These are phyloP conservation scores for Bostrychus sinensis DNA, from an alignment of 2,113 vertebrate genomes.

Conservation along the genomic window DNA sequence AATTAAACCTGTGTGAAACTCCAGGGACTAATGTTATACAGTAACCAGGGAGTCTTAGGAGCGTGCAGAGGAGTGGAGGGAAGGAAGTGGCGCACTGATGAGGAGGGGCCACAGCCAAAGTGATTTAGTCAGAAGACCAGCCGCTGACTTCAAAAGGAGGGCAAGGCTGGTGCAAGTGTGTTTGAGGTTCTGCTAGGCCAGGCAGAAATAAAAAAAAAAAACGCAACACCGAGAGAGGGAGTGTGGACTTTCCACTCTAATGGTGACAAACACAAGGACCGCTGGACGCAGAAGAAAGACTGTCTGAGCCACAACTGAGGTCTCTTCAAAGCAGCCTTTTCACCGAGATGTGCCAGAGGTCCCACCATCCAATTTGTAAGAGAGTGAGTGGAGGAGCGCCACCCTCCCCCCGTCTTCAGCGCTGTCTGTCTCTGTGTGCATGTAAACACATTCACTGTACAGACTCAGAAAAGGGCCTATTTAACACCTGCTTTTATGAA, in stretches of 20 bases:
- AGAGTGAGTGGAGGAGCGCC: slow-evolving; percentile 39
- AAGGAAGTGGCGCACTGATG: slow-evolving; percentile 56
- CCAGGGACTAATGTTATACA: slow-evolving; percentile 81
- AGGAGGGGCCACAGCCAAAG: slow-evolving; percentile 38
- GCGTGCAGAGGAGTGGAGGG: slow-evolving; percentile 48
- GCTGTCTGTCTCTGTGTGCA: slow-evolving; percentile 22
- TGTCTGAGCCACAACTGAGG: slow-evolving; percentile 56
- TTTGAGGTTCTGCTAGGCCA: slow-evolving; percentile 73
- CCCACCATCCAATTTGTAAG: slow-evolving; percentile 72
- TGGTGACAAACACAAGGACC: slow-evolving; percentile 74
- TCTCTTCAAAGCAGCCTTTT: slow-evolving; percentile 69
- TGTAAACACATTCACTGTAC: slow-evolving; percentile 50
- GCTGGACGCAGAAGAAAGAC: slow-evolving; percentile 70
- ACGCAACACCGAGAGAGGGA: slow-evolving; percentile 66
- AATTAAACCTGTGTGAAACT: slow-evolving; percentile 89
- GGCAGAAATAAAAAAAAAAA: slow-evolving; percentile 63
- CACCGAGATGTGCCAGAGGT: slow-evolving; percentile 64
- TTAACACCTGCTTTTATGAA: slow-evolving; percentile 22
- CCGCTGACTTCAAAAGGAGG: slow-evolving; percentile 72
- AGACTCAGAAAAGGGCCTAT: slow-evolving; percentile 47
- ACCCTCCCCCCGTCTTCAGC: slow-evolving; percentile 40
- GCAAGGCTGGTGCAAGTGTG: slow-evolving; percentile 55
- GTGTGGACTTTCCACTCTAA: slow-evolving; percentile 69
- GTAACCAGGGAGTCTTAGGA: slow-evolving; percentile 71
- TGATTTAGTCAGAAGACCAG: slow-evolving; percentile 66